These are phyloP conservation scores for Callocephalon fimbriatum DNA, from an alignment of 2,113 vertebrate genomes.

Conservation along the genomic window DNA sequence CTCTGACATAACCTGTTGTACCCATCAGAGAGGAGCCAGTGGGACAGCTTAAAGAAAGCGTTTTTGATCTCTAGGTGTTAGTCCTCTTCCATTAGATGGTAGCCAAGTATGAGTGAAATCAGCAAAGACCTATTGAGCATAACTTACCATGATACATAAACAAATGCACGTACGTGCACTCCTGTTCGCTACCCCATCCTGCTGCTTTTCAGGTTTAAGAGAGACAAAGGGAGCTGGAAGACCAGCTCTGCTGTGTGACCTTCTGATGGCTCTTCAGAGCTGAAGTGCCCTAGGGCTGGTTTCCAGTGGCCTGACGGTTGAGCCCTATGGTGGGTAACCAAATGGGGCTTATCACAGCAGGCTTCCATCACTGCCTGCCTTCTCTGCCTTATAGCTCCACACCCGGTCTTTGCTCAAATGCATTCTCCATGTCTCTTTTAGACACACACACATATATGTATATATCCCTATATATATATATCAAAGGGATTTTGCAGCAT, in stretches of 20 bases:
- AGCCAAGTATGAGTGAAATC: background rate
- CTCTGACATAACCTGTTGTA: background rate
- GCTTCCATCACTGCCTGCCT: background rate
- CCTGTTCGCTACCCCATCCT: background rate
- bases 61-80: background rate
- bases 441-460: accelerated
- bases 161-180: accelerated
- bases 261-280: background rate
- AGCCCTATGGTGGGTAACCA: background rate
- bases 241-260: background rate
- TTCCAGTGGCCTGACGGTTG: background rate
- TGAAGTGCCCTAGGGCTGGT: background rate
- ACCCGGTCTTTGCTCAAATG: background rate
- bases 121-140: background rate
- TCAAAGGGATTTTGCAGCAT: background rate
- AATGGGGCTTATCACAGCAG: background rate
- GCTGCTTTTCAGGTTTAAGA: background rate
- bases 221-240: background rate
- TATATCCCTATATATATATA: too few species aligned
- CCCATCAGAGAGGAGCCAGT: background rate
- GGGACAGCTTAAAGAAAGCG: accelerated
- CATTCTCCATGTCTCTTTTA: background rate
- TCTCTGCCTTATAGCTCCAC: background rate
- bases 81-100: background rate
- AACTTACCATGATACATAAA: background rate